phyloP scores from a whole-genome alignment of 2,797 vertebrate genomes.

The Anniella stebbinsi region DNA sequence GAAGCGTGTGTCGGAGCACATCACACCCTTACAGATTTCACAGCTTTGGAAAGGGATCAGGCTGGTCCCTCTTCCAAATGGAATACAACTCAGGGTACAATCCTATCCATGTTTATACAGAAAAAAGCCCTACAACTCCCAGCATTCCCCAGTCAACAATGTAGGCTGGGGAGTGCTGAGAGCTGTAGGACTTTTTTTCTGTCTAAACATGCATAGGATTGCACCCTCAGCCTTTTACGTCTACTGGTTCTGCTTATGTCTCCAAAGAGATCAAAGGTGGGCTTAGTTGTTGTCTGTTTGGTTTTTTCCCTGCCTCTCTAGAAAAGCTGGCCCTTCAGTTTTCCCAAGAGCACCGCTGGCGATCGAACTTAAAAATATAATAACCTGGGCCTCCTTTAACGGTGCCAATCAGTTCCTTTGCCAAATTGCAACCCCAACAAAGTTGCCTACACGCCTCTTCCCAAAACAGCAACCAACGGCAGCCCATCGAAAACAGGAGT shows the following conservation, averaged over 20 bases:
- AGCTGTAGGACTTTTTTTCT: too few species aligned
- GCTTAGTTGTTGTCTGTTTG: not conserved
- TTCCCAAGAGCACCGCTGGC: not conserved
- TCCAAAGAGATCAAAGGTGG: not conserved
- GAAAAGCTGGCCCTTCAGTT: not conserved
- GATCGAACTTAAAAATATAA: not conserved
- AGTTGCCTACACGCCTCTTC: not conserved
- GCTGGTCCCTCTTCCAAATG: not conserved
- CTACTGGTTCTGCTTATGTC: not conserved
- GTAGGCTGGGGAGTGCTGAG: too few species aligned
- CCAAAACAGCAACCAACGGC: too few species aligned
- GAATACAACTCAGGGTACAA: not conserved
- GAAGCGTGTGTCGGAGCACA: not conserved
- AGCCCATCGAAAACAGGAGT: not conserved
- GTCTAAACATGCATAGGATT: too few species aligned
- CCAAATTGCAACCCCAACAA: not conserved
- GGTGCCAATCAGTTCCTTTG: not conserved
- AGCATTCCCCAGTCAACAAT: too few species aligned
- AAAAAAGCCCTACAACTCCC: too few species aligned
- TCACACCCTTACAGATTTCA: not conserved
- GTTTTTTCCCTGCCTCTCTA: not conserved
- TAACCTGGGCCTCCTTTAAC: not conserved
- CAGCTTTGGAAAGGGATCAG: not conserved
- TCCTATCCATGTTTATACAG: too few species aligned
- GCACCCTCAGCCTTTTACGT: not conserved